Evolutionary conservation across 1,140 invertebrate species (phyloP).

Genomic region (Apolygus lucorum): DNA sequence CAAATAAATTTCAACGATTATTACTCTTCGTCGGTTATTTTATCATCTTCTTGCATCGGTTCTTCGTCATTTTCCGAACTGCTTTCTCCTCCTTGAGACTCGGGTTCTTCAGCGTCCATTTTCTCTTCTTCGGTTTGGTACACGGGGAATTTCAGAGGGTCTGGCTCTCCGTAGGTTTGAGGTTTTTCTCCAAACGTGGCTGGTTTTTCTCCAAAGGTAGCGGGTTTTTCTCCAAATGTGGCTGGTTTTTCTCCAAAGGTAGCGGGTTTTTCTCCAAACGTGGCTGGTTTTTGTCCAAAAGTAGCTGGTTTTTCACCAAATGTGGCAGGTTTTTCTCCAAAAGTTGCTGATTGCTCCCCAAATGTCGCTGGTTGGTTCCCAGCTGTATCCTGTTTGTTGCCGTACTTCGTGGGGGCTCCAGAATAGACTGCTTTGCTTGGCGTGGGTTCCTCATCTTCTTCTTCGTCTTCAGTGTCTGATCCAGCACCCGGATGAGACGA

Average conservation of each 20-base stretch:
- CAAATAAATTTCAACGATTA: not conserved
- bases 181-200: not conserved
- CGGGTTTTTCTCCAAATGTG: not conserved
- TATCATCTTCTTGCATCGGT: not conserved
- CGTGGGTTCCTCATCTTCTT: not conserved
- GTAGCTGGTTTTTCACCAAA: not conserved
- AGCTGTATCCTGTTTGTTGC: not conserved
- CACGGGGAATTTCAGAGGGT: not conserved
- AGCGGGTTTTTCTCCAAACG: not conserved
- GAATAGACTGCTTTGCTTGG: not conserved
- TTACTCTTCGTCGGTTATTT: not conserved
- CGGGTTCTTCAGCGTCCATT: not conserved
- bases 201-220: not conserved
- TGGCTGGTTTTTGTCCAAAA: not conserved
- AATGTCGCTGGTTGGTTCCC: too few relatives aligned
- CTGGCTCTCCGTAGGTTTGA: not conserved
- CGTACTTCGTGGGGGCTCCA: not conserved
- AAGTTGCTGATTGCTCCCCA: not conserved
- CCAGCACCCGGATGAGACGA: constrained; percentile 27
- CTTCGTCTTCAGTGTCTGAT: constrained; percentile 23
- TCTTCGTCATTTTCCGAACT: not conserved
- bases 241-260: not conserved
- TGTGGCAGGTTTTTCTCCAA: not conserved
- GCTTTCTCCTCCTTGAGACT: not conserved
- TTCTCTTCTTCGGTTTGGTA: not conserved